Percentiles rank a stretch among this genome's conserved stretches.
Conservation (phyloP, 1,140 invertebrate genomes). For the Lordiphosa stackelbergi region DNA sequence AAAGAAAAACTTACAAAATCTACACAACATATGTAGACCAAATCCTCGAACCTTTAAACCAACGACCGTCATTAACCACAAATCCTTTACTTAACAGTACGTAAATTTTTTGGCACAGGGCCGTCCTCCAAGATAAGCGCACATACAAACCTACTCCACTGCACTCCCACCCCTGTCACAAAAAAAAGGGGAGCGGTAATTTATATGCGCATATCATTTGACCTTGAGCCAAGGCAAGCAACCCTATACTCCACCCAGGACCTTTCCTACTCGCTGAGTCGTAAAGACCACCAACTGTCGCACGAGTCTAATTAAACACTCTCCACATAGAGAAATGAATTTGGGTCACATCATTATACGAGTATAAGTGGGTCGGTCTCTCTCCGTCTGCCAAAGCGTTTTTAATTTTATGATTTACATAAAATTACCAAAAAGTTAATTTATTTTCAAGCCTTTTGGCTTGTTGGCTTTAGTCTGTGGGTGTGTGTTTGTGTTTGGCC, state of each 20-base stretch:
- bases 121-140: slow-evolving; percentile 57
- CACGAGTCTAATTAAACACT: slow-evolving; percentile 70
- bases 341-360: slow-evolving; percentile 75
- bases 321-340: slow-evolving; percentile 68
- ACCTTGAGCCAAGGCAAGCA: slow-evolving; percentile 50
- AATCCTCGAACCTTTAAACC: slow-evolving; percentile 23
- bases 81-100: slow-evolving; percentile 74
- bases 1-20: slow-evolving; percentile 10
- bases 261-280: slow-evolving; percentile 38
- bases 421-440: slow-evolving; percentile 72
- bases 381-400: slow-evolving; percentile 24
- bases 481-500: slow-evolving; percentile 29
- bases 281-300: slow-evolving; percentile 62
- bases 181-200: slow-evolving; percentile 42
- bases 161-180: neutral
- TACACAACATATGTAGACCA: slow-evolving; percentile 49
- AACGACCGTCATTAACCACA: slow-evolving; percentile 67
- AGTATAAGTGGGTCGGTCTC: slow-evolving; percentile 64
- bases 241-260: slow-evolving; percentile 1
- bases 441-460: slow-evolving; percentile 65
- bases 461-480: slow-evolving; percentile 34
- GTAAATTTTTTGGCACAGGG: slow-evolving; percentile 64
- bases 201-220: slow-evolving; percentile 66
- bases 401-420: slow-evolving; percentile 60
- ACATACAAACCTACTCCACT: neutral